Base-by-base conservation (phyloP, 2,888 invertebrate species). In the Macaria liturata region DNA sequence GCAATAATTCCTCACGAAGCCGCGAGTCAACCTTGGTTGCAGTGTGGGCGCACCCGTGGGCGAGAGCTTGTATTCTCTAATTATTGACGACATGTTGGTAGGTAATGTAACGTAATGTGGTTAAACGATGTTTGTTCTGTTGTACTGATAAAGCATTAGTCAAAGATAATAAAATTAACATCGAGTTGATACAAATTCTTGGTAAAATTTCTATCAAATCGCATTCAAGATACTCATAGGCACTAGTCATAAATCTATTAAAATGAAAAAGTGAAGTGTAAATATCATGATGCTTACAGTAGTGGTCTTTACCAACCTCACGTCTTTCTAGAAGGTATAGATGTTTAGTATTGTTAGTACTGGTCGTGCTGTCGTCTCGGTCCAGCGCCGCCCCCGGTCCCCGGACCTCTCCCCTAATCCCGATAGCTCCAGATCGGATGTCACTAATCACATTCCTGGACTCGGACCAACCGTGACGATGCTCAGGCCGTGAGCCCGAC, bases 381-480 rank as follows among this genome's bases (percentile, higher is more conserved):
- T 66, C 61, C 57, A 66, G 55, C 51, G 60, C 3, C 54, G 43
- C 60, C 62, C 59, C 48, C n/a, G 57, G 32, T 43, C 49, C 32
- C n/a, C 42, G 8, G 42, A 9, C 42, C 42, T 8, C 20, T 20
- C 20, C 20, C 2, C 20, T 20, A 20, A 20, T 20, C 20, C 20
- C 20, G 42, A 9, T 9, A 8, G 39, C 45, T 20, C 30, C 56
- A 51, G 62, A 61, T 67, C 66, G 59, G 58, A 63, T 64, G 59
- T 61, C 64, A 62, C 62, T 61, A 51, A 61, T 49, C 46, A 44
- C 65, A 68, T 68, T 68, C 68, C 63, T 48, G 51, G 31, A 9
- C 52, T 30, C 56, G 40, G 49, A 9, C 54, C 54, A 59, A 61
- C 63, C 68, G 63, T 66, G 62, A 64, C 62, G 42, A 42, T 9